phyloP scores from a whole-genome alignment of 2,113 vertebrate species.

The Sinosuthora webbiana region DNA sequence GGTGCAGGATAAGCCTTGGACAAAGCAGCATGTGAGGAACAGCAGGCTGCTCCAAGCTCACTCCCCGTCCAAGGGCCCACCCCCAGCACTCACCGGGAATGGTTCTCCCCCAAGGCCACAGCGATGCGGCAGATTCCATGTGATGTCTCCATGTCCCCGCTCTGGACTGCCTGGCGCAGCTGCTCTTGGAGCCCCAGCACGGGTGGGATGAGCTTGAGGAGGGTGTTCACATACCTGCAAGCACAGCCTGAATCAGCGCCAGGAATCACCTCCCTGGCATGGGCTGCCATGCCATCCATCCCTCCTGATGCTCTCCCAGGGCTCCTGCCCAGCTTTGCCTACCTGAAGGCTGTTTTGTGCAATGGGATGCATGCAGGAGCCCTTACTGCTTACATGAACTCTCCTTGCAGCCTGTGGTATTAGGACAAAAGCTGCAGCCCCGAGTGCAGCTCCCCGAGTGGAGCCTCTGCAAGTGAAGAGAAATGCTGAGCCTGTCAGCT shows the following conservation, averaged over 20 bases:
- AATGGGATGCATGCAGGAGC: not conserved
- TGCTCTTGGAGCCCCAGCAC: slow-evolving; percentile 95
- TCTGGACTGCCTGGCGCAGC: slow-evolving; percentile 92
- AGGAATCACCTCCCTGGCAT: not conserved
- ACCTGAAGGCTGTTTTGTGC: not conserved
- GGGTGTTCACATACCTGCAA: slow-evolving; percentile 93
- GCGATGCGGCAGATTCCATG: slow-evolving; percentile 96
- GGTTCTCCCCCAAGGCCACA: slow-evolving; percentile 94
- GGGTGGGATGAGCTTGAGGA: slow-evolving; percentile 93
- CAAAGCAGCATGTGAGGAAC: not conserved
- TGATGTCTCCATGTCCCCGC: slow-evolving; percentile 96
- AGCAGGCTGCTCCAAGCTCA: not conserved
- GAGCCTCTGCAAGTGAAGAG: not conserved
- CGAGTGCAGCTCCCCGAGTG: rapidly evolving
- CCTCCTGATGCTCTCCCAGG: not conserved
- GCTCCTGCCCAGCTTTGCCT: not conserved
- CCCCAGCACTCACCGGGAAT: slow-evolving; percentile 83
- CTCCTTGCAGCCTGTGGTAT: not conserved
- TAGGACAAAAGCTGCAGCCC: not conserved
- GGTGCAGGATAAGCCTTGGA: not conserved
- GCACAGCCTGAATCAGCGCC: slow-evolving; percentile 2
- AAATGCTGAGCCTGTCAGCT: not conserved
- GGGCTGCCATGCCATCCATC: not conserved
- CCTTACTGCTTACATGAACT: not conserved
- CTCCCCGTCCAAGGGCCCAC: not conserved